These are phyloP conservation scores for Peromyscus californicus DNA, from an alignment of 2,113 vertebrate species.

Conservation along the genomic window DNA sequence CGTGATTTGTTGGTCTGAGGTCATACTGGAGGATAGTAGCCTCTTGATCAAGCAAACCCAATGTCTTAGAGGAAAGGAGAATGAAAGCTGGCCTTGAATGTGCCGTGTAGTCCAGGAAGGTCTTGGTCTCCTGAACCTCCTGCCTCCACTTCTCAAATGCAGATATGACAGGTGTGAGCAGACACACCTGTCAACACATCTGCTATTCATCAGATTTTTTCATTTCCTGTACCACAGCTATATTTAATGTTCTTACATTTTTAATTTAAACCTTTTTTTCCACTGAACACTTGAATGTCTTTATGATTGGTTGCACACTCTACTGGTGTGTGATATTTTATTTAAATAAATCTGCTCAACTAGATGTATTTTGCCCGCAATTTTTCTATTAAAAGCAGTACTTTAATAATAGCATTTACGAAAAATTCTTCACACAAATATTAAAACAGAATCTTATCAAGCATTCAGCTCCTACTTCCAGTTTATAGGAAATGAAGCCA, in stretches of 20 bases:
- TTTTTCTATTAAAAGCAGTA: conserved; percentile 16
- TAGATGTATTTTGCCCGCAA: not conserved
- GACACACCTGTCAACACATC: not conserved
- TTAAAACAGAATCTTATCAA: conserved; percentile 49
- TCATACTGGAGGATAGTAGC: not conserved
- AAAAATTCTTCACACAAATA: not conserved
- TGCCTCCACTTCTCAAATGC: too few species aligned
- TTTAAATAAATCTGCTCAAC: conserved; percentile 11
- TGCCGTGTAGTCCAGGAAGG: too few species aligned
- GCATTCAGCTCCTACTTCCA: not conserved
- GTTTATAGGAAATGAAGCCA: conserved; percentile 34
- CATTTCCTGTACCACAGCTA: not conserved
- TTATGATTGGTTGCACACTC: not conserved
- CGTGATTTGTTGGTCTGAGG: not conserved
- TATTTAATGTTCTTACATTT: not conserved
- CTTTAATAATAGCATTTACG: not conserved
- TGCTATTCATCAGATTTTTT: not conserved
- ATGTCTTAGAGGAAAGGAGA: not conserved
- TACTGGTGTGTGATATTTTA: not conserved
- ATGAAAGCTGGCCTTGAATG: not conserved
- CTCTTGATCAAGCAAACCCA: not conserved
- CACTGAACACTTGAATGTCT: not conserved
- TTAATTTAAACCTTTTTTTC: conserved; percentile 33
- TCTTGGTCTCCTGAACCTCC: not conserved
- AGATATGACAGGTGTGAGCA: not conserved